A percentile compares a stretch with the other conserved stretches of the same genome.
Evolutionary conservation across 1,140 invertebrate species (phyloP).

Genomic region (Hydropsyche tenuis): DNA sequence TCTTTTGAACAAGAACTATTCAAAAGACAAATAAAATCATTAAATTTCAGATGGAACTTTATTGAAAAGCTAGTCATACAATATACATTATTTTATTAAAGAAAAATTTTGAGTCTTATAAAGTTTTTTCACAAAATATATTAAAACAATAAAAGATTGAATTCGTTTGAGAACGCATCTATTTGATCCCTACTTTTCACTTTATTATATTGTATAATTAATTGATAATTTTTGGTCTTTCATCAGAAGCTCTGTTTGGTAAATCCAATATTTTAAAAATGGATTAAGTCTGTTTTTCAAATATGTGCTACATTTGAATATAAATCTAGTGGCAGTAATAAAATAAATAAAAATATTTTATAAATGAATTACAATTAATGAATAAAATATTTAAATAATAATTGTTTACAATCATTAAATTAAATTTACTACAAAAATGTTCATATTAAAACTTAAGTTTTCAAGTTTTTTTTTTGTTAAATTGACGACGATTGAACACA

Average conservation of each 20-base stretch:
- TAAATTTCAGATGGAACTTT: no score
- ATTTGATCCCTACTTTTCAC: constrained; percentile 5
- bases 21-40: no score
- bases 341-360: neutral
- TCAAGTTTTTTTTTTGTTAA: neutral
- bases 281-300: no score
- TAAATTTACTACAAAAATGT: constrained; percentile 7
- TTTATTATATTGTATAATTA: neutral
- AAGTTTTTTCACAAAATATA: neutral
- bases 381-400: constrained; percentile 4
- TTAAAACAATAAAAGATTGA: constrained; percentile 17
- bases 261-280: no score
- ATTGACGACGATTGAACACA: constrained; percentile 10
- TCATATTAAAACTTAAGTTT: constrained; percentile 2
- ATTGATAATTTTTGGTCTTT: neutral
- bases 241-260: neutral
- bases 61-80: no score
- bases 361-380: neutral
- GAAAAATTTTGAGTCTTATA: no score
- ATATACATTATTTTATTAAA: no score
- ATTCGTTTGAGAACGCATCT: neutral
- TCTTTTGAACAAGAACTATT: no score
- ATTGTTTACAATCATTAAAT: neutral
- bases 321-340: constrained; percentile 20
- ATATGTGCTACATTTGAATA: neutral